Evolutionary conservation across 2,888 invertebrate species (phyloP).

Genomic region (Meiosimyza decipiens): DNA sequence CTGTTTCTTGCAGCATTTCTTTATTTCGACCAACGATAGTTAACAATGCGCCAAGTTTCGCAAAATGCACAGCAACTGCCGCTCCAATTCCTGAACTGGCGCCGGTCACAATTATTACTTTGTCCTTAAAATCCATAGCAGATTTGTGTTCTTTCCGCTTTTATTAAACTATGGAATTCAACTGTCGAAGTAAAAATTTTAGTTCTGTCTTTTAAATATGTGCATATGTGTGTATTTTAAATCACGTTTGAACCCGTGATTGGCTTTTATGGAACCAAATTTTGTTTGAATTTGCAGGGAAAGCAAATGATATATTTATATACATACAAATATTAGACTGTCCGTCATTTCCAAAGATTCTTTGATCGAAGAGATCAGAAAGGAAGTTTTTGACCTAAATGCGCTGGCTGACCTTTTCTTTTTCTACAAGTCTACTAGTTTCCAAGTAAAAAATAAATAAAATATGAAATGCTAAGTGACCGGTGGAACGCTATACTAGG

Average conservation of each 20-base stretch:
- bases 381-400: neutral
- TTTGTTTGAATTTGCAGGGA: no score
- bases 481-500: no score
- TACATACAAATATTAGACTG: neutral
- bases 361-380: neutral
- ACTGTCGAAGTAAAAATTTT: no score
- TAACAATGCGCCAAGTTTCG: slow-evolving; percentile 73
- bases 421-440: no score
- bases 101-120: slow-evolving; percentile 75
- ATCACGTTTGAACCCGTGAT: no score
- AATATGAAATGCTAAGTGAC: no score
- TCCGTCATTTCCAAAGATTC: neutral
- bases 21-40: slow-evolving; percentile 74
- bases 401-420: no score
- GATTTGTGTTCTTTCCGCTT: neutral
- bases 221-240: no score
- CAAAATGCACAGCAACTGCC: slow-evolving; percentile 76
- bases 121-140: slow-evolving; percentile 71
- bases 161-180: neutral
- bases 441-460: no score
- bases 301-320: neutral
- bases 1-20: slow-evolving; percentile 74
- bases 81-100: slow-evolving; percentile 83
- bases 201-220: no score
- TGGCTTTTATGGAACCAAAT: no score